Evolutionary conservation across 2,113 vertebrate genomes (phyloP).

Genomic region (Rallus limicola): DNA sequence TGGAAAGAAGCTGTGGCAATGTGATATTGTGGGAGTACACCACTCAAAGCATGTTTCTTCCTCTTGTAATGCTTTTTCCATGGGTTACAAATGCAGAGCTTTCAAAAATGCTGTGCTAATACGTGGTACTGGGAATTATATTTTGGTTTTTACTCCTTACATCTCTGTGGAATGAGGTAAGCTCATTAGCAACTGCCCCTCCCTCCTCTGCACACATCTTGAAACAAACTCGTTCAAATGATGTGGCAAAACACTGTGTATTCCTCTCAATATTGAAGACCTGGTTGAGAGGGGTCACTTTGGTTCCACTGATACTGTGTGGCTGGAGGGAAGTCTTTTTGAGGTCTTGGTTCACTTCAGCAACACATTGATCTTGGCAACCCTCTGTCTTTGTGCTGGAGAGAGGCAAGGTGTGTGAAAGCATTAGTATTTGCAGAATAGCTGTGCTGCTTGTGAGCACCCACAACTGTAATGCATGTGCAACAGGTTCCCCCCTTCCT

Average conservation of each 20-base stretch:
- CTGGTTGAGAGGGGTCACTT: neutral
- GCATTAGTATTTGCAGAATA: neutral
- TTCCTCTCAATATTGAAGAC: neutral
- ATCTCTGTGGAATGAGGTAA: neutral
- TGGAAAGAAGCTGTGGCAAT: neutral
- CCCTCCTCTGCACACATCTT: neutral
- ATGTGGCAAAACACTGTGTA: neutral
- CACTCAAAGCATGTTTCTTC: neutral
- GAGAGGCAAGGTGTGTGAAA: neutral
- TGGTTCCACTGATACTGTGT: neutral
- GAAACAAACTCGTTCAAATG: neutral
- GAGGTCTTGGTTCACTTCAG: neutral
- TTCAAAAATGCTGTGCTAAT: neutral
- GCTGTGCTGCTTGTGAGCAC: neutral
- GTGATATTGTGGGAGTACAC: neutral
- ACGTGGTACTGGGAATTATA: neutral
- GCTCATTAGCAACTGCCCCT: neutral
- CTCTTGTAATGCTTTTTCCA: neutral
- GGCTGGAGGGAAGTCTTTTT: neutral
- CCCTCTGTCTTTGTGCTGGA: neutral
- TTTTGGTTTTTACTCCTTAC: neutral
- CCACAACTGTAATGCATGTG: fast-evolving
- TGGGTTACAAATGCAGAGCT: neutral
- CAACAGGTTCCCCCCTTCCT: neutral
- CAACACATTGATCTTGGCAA: neutral